Conservation (phyloP, 1,140 invertebrate genomes). For the Dysdera silvatica region DNA sequence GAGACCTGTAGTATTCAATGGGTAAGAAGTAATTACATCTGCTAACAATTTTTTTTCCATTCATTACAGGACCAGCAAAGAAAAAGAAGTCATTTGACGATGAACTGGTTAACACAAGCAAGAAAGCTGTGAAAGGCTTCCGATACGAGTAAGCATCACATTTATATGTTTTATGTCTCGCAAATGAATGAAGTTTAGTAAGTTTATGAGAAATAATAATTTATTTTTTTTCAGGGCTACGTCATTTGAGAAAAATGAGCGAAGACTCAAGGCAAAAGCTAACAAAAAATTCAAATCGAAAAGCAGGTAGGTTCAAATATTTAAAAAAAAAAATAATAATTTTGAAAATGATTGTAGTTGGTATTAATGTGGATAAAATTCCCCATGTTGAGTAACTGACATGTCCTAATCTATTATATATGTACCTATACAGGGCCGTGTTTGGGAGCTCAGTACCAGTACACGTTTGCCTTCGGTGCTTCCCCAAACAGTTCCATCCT, state of each 20-base stretch:
- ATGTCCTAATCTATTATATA: no score
- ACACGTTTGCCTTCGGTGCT: no score
- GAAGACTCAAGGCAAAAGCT: background rate
- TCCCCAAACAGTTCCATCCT: no score
- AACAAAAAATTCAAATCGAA: conserved; percentile 25
- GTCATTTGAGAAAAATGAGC: conserved; percentile 15
- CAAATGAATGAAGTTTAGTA: background rate
- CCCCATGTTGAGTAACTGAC: no score
- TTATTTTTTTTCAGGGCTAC: conserved; percentile 1
- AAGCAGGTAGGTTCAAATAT: conserved; percentile 19
- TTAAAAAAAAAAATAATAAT: no score
- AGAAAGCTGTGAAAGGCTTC: conserved; percentile 22
- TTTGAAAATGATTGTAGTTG: no score
- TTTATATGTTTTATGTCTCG: background rate
- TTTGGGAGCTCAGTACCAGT: no score
- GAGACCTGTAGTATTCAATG: no score
- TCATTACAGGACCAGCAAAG: background rate
- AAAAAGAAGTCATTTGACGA: conserved; percentile 21
- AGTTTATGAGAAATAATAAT: background rate
- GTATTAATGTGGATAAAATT: no score
- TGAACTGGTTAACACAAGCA: conserved; percentile 23
- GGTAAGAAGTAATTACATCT: no score
- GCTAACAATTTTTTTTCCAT: no score
- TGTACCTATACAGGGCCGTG: no score
- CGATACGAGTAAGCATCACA: conserved; percentile 24